phyloP scores from a whole-genome alignment of 2,113 vertebrate species.

The Melanotaenia duboulayi region DNA sequence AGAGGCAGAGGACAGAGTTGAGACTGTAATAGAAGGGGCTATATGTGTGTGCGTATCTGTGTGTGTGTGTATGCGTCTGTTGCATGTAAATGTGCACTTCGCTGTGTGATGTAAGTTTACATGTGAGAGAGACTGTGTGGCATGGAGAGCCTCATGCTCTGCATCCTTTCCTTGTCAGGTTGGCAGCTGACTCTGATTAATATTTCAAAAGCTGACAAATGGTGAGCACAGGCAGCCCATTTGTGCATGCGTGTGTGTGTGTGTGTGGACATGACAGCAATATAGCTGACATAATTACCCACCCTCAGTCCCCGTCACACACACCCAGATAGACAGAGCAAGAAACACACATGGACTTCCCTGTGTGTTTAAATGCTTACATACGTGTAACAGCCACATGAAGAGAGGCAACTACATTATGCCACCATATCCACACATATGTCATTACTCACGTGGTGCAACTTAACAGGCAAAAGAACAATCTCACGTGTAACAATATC shows the following conservation, averaged over 20 bases:
- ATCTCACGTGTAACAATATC: neutral
- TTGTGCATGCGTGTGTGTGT: constrained; percentile 17
- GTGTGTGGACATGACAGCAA: constrained; percentile 50
- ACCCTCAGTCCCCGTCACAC: constrained; percentile 42
- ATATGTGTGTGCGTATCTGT: constrained; percentile 23
- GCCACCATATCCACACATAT: neutral
- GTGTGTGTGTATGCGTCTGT: constrained; percentile 40
- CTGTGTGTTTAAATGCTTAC: constrained; percentile 37
- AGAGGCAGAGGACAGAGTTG: constrained; percentile 21
- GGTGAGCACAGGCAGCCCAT: constrained; percentile 56
- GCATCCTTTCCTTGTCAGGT: constrained; percentile 68
- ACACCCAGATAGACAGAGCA: constrained; percentile 29
- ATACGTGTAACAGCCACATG: constrained; percentile 23
- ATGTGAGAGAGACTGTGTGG: constrained; percentile 21
- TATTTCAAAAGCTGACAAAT: constrained; percentile 82
- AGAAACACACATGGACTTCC: constrained; percentile 27
- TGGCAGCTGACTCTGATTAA: constrained; percentile 83
- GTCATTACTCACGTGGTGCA: neutral
- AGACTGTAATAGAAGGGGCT: constrained; percentile 13
- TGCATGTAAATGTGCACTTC: constrained; percentile 38
- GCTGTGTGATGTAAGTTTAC: constrained; percentile 22
- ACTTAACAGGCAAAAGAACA: neutral
- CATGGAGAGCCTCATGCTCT: constrained; percentile 25
- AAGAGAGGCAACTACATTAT: constrained; percentile 17
- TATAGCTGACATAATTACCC: constrained; percentile 68